phyloP scores from a whole-genome alignment of 2,113 vertebrate genomes.

The Dendrocopos noguchii region DNA sequence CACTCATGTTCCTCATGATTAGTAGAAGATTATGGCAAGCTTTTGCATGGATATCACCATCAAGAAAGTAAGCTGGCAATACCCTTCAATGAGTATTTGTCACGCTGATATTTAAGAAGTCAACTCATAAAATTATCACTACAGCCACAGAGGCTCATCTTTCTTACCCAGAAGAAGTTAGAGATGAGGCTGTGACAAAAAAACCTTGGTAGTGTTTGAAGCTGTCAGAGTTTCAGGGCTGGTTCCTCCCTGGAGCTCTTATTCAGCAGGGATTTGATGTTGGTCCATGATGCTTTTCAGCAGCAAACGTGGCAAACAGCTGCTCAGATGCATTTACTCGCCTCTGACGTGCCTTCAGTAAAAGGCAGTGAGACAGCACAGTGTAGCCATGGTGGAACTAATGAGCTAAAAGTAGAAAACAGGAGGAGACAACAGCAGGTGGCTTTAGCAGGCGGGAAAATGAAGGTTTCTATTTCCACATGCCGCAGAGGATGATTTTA shows the following conservation, averaged over 20 bases:
- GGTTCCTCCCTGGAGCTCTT: neutral
- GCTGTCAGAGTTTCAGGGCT: neutral
- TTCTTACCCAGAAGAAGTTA: neutral
- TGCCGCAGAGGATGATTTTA: neutral
- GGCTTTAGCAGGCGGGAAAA: constrained; percentile 62
- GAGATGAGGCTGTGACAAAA: neutral
- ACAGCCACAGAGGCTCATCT: neutral
- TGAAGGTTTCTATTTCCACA: constrained; percentile 46
- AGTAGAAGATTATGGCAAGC: neutral
- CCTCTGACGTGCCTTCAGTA: neutral
- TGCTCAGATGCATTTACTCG: neutral
- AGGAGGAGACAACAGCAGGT: constrained; percentile 59
- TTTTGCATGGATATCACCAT: constrained; percentile 1
- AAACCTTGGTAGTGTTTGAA: neutral
- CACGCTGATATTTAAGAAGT: neutral
- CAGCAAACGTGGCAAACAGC: neutral
- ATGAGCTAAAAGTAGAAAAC: constrained; percentile 54
- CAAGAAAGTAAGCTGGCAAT: neutral
- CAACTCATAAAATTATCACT: constrained; percentile 23
- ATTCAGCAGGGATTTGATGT: neutral
- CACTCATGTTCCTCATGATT: neutral
- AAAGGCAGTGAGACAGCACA: neutral
- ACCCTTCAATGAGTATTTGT: neutral
- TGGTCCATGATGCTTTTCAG: neutral
- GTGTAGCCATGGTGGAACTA: neutral